A percentile compares a stretch with the other conserved stretches of the same genome.
These are phyloP conservation scores for Aleiodes sp. DNA, from an alignment of 1,140 invertebrate genomes.

Conservation along the genomic window DNA sequence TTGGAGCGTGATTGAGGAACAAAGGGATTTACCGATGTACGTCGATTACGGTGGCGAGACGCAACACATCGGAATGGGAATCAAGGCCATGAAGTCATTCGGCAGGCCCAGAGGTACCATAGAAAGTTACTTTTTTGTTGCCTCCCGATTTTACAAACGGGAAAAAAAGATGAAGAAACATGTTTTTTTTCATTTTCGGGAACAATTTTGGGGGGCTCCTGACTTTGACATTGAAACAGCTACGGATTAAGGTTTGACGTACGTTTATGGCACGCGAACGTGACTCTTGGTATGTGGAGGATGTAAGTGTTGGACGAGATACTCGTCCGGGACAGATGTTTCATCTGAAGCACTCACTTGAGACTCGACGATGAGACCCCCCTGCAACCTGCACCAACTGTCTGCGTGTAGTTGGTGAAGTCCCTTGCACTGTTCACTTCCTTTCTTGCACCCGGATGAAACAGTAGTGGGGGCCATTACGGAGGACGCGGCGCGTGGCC, in stretches of 20 bases:
- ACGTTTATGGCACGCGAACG: conserved; percentile 39
- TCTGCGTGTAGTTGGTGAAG: background rate
- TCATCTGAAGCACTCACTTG: background rate
- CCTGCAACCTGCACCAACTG: conserved; percentile 9
- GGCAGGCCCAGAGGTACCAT: conserved; percentile 65
- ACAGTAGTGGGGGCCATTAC: too few species aligned
- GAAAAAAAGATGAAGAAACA: too few species aligned
- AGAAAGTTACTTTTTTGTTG: conserved; percentile 4
- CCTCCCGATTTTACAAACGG: too few species aligned
- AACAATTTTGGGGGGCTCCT: conserved; percentile 20
- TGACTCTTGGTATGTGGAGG: conserved; percentile 37
- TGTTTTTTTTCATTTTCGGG: too few species aligned
- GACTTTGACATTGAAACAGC: conserved; percentile 42
- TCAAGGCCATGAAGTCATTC: conserved; percentile 69
- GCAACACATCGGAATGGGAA: conserved; percentile 66
- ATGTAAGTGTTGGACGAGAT: background rate
- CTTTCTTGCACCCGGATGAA: background rate
- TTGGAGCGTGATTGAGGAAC: conserved; percentile 1
- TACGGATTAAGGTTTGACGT: conserved; percentile 43
- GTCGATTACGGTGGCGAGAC: conserved; percentile 60
- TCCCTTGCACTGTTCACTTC: conserved; percentile 1
- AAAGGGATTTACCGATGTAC: conserved; percentile 57
- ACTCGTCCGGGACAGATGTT: conserved; percentile 12
- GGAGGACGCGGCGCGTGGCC: background rate
- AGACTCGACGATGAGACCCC: background rate